Base-by-base conservation (phyloP, 92 coral and sea anemone species). In the Pocillopora meandrina region DNA sequence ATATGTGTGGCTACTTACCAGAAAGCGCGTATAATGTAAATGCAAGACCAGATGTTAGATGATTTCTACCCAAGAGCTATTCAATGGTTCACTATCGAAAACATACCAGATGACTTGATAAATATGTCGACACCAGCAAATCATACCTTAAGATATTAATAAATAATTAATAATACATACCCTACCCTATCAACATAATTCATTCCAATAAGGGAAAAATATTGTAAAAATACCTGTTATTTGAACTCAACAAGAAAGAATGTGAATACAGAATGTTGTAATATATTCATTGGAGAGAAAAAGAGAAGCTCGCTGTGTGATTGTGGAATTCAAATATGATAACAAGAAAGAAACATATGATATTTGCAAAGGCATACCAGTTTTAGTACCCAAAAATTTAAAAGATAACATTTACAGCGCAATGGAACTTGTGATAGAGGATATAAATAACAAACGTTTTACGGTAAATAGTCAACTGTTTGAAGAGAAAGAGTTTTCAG, bases 401-500 rank as follows among this genome's bases (percentile, higher is more conserved):
- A 76, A 82, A 15, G 61, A 82, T 9, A 62, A 82, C 9, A 76
- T 88, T 0, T 75, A 0, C 56, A 88, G 82, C 19, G 82, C 87
- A 0, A 88, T 88, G 83, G 71, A 77, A 9, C 82, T 82, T 34
- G 19, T 9, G 0, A 76, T 88, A 19, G 74, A 88, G n/a, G 79
- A 75, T 5, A 86, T 79, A 16, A 21, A 26, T 12, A 47, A 79
- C 12, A 72, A 86, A 35, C 9, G 60, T 9, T 16, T 78, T 15
- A 69, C 2, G 13, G 67, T 82, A 3, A 74, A 87, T 31, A 66
- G 35, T 42, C 34, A 18, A 1, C 8, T 12, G 56, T 80, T 80
- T 62, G 86, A 87, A 5, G 19, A 42, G 11, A 47, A 15, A 5
- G 63, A 34, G 23, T 87, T 87, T 35, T 0, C 9, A 47, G 80